phyloP scores from a whole-genome alignment of 2,888 invertebrate genomes.

The Girardia tigrina region DNA sequence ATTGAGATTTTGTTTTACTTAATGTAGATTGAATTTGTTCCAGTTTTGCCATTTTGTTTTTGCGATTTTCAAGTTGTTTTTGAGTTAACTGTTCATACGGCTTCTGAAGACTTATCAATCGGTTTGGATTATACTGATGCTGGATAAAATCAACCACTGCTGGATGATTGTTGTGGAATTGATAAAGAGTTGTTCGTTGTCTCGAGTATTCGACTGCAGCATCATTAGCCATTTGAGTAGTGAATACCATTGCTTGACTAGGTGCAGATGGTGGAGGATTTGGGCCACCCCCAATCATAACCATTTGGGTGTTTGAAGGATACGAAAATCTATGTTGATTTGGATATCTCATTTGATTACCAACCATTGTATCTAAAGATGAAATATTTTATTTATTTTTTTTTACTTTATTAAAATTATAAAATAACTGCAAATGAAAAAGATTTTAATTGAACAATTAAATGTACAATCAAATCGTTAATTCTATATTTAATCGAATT shows the following conservation, averaged over 20 bases:
- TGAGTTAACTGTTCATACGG: slow-evolving; percentile 31
- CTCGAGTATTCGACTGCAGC: slow-evolving; percentile 10
- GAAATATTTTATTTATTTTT: too few species aligned
- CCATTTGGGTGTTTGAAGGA: neutral
- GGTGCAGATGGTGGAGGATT: neutral
- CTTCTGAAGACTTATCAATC: slow-evolving; percentile 25
- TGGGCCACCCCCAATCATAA: neutral
- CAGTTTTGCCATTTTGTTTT: slow-evolving; percentile 33
- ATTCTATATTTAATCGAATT: too few species aligned
- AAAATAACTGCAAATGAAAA: too few species aligned
- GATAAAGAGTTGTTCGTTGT: slow-evolving; percentile 24
- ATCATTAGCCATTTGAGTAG: slow-evolving; percentile 32
- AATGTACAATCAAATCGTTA: too few species aligned
- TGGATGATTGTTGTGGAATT: slow-evolving; percentile 31
- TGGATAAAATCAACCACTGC: slow-evolving; percentile 26
- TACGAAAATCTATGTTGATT: slow-evolving; percentile 15
- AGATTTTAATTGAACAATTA: too few species aligned
- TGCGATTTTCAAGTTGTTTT: slow-evolving; percentile 36
- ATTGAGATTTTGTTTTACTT: slow-evolving; percentile 17
- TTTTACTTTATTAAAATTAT: too few species aligned
- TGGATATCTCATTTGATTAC: slow-evolving; percentile 2
- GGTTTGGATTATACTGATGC: neutral
- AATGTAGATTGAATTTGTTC: slow-evolving; percentile 34
- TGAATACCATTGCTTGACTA: slow-evolving; percentile 23
- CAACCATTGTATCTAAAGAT: slow-evolving; percentile 9